Base-by-base conservation (phyloP, 2,113 vertebrate genomes). In the Chamaea fasciata region DNA sequence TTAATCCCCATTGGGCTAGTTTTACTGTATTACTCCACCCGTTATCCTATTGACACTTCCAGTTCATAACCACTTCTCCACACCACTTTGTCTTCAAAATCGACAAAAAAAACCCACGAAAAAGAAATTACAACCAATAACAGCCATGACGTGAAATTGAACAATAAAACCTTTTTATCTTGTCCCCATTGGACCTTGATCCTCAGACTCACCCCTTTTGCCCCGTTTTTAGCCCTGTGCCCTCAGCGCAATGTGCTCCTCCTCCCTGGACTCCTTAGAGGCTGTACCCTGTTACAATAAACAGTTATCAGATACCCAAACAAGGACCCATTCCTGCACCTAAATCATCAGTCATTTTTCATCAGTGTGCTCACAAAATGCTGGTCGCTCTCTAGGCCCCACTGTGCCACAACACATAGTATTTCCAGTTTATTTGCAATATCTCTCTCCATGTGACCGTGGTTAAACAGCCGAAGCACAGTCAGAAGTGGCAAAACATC, bases 401-500 rank as follows among this genome's bases (percentile, higher is more conserved):
- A 6, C 10, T 24, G 9, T 35, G 15, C 9, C 21, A n/a, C 22
- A 59, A 16, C 56, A 24, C 22, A 24, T 35, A 62, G 13, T 13
- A 49, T 44, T 78, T 87, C 21, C 83, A 39, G 35, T 11, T 3
- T 3, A 22, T 28, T 23, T 10, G 3, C 22, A 79, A 39, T 50
- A 69, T 22, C 11, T 69, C n/a, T 10, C 5, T 42, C 10, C 21
- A 1, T 30, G 19, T 55, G 10, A 2, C 20, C 35, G 11, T 1
- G 1, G 20, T 27, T 53, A 63, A 35, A 21, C 11, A 65, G 10
- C 2, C 3, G 0, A 78, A 10, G 3, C 24, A 21, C 15, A 53
- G 10, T 24, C 13, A 57, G 79, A 90, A 41, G 21, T 33, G 18
- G 3, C 6, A 79, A 71, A 78, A 37, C 2, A 41, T 8, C 16